Evolutionary conservation across 92 coral and sea anemone species (phyloP), one percentile per base, ranked within the genome.

Genomic region (Muricea muricata): DNA sequence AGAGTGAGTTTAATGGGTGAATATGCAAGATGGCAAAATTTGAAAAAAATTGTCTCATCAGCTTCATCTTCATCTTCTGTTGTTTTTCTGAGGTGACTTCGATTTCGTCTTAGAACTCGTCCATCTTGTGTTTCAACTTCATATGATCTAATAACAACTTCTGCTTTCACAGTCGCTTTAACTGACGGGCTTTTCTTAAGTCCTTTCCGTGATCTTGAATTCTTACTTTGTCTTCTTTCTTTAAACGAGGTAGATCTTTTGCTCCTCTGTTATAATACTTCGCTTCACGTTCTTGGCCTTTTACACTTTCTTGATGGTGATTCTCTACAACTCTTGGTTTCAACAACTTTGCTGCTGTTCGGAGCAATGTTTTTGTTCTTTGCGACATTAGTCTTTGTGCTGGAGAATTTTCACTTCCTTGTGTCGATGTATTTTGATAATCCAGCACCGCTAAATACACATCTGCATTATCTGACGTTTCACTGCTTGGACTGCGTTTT

Each of bases 41-140:
- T n/a, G n/a, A n/a, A n/a, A n/a, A n/a, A n/a, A 0, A 20, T 55
- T 58, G 84, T 70, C 47, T 40, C 30, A 73, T 23, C 61, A 37
- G 76, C 54, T 47, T 78, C 45, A 18, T 42, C 41, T 45, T 45
- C n/a, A n/a, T n/a, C n/a, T 66, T 69, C 69, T 4, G 0, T 14
- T 2, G 79, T 48, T 32, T 68, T 82, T 13, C 80, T 82, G 28
- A 70, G 80, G 30, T 82, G 86, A 15, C 50, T 56, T 28, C 65
- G 30, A 42, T 81, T 82, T 29, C 29, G 25, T 13, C 26, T 24
- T 14, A 65, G 45, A 1, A 25, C 56, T 69, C n/a, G 14, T 32
- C 52, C 56, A 33, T 82, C 47, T 69, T 69, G 39, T 20, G 68
- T 82, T 7, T 21, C 3, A 11, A 69, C 80, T 50, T 82, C 80